Evolutionary conservation across 2,888 invertebrate genomes (phyloP), one percentile per base, ranked within the genome.

Genomic region (Lissocephala sabroskyi): DNA sequence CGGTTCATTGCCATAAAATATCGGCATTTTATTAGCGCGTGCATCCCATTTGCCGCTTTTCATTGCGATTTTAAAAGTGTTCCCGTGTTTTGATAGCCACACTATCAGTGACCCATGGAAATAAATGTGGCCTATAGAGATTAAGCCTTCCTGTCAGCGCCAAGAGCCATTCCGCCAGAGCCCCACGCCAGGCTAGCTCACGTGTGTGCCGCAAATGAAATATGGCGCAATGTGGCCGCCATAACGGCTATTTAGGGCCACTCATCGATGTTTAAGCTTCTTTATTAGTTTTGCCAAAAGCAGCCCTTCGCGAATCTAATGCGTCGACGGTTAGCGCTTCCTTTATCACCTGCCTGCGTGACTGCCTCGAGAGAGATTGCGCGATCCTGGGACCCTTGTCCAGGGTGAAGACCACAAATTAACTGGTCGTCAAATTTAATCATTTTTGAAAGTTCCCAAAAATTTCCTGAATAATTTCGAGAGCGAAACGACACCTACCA

Each of bases 371-470:
- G 7, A 7, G 23, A 3, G 3, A 5, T 23, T 7, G 7, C 4
- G 23, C 3, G 23, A 5, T 23, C 4, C 23, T 5, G 41, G 30
- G 9, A 18, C 32, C 14, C 65, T 52, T 51, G 55, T 62, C 52
- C 56, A 64, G 41, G 44, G 54, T 41, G 53, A 51, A 52, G 50
- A 60, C 65, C 66, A 63, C 77, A 80, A 81, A 81, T 81, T 81
- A 81, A 79, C 76, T 79, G 59, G 68, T 71, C 78, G 79, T 81
- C 81, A 81, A 79, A 76, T 71, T 79, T 81, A 81, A 81, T 80
- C 80, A 80, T 76, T 81, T 81, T 74, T 81, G 80, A 81, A 79
- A 79, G 76, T 66, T 65, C 41, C 37, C 41, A 32, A 32, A 41
- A 18, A 39, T 35, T 13, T 35, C 35, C 14, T 52, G 56, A 47